Percentiles rank a stretch among this genome's conserved stretches.
Evolutionary conservation across 2,888 invertebrate genomes (phyloP).

Genomic region (Pheosia gnoma): DNA sequence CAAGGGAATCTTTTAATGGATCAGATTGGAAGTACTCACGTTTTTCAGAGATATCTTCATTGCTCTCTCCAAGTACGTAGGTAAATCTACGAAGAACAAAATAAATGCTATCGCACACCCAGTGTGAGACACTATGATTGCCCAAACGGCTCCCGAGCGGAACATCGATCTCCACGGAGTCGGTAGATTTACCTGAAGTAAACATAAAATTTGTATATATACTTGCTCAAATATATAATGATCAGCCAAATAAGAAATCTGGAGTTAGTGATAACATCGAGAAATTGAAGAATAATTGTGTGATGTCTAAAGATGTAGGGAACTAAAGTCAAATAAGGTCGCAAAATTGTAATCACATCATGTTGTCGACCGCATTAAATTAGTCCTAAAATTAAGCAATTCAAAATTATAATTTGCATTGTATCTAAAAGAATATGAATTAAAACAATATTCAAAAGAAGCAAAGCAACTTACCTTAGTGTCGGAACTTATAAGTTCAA

Average conservation of each 20-base stretch:
- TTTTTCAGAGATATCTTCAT: slow-evolving; percentile 84
- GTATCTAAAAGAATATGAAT: no score
- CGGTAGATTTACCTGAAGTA: slow-evolving; percentile 34
- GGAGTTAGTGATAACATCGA: no score
- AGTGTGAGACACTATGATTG: slow-evolving; percentile 82
- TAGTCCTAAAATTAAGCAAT: no score
- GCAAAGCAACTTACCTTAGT: slow-evolving; percentile 20
- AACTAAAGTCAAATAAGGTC: no score
- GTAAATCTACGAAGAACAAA: slow-evolving; percentile 87
- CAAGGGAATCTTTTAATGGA: no score
- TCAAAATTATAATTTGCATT: no score
- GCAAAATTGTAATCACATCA: no score
- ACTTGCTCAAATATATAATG: no score
- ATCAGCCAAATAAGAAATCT: no score
- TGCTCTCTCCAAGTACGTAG: slow-evolving; percentile 86
- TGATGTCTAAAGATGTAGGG: no score
- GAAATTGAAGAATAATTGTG: no score
- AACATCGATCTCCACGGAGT: slow-evolving; percentile 87
- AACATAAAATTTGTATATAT: neutral
- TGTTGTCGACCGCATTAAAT: no score
- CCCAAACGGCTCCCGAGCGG: slow-evolving; percentile 84
- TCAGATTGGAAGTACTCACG: slow-evolving; percentile 59
- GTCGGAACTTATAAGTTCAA: slow-evolving; percentile 71
- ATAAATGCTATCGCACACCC: slow-evolving; percentile 87
- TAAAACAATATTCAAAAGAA: neutral